Evolutionary conservation across 2,888 invertebrate genomes (phyloP), one percentile per base, ranked within the genome.

Genomic region (Andrena bucephala): DNA sequence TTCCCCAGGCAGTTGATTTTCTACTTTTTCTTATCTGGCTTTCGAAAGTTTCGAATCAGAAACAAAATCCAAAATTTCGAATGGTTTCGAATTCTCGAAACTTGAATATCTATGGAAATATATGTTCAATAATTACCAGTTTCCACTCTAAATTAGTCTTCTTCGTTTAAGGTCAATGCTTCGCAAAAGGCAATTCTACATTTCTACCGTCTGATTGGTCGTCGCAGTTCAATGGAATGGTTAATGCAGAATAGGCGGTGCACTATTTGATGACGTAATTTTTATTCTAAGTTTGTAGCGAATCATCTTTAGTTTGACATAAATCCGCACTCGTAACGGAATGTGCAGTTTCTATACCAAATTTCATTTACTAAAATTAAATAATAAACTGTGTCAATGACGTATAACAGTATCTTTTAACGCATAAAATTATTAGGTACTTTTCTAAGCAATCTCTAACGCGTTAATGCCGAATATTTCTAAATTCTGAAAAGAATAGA

Each of bases 181-280:
- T 76, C 85, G 33, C 42, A 88, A 85, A 88, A 88, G 88, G 88
- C 67, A 84, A 82, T 80, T 68, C 60, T 62, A 77, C 54, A 83
- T 83, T 69, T 76, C 81, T 62, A 62, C 36, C 70, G 36, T 88
- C 42, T 76, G 80, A 88, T 88, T 88, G 88, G 88, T 60, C 68
- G 24, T 27, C 48, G 63, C 48, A 63, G 24, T 57, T 57, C 24
- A 71, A 75, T 63, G 71, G 75, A 54, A 50, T 69, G 57, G 62
- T 83, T 36, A 36, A 50, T 48, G 52, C 10, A 62, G 36, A 71
- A 69, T 75, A 75, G 75, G 74, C 20, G 76, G 72, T 70, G 73
- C 59, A 77, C 68, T 70, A 59, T 54, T 74, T 69, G 24, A 31
- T 80, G 82, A 82, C 82, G 82, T 82, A 82, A 84, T 85, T 63